Evolutionary conservation across 2,113 vertebrate genomes (phyloP).

Genomic region (Crotalus viridis): DNA sequence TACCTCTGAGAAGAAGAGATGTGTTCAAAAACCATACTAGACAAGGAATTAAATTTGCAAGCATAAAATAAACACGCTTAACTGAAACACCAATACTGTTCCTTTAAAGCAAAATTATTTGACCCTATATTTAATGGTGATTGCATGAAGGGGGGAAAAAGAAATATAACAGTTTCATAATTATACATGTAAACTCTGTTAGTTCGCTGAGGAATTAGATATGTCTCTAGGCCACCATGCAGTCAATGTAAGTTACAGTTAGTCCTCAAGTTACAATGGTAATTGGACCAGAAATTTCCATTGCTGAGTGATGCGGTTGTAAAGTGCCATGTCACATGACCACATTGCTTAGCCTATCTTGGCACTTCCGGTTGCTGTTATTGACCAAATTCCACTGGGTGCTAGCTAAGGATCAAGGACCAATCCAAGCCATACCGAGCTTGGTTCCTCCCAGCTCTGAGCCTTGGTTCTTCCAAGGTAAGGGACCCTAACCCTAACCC

Average conservation of each 20-base stretch:
- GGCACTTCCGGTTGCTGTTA: not conserved
- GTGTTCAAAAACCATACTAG: not conserved
- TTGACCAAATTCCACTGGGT: not conserved
- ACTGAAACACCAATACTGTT: not conserved
- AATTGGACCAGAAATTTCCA: not conserved
- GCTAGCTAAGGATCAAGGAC: not conserved
- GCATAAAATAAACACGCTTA: not conserved
- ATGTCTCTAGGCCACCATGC: not conserved
- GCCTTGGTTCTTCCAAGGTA: not conserved
- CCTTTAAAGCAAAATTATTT: not conserved
- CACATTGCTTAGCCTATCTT: not conserved
- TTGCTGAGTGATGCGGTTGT: not conserved
- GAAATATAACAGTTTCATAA: not conserved
- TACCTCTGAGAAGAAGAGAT: slow-evolving; percentile 6
- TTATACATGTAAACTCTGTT: not conserved
- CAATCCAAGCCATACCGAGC: not conserved
- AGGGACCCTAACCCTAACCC: not conserved
- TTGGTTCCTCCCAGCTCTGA: not conserved
- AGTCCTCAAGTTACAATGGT: not conserved
- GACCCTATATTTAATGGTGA: not conserved
- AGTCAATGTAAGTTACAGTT: not conserved
- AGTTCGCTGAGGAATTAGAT: not conserved
- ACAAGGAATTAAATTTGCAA: not conserved
- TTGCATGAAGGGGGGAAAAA: not conserved
- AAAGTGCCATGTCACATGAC: not conserved